Base-by-base conservation (phyloP, 1,140 invertebrate genomes). In the Aphis gossypii region DNA sequence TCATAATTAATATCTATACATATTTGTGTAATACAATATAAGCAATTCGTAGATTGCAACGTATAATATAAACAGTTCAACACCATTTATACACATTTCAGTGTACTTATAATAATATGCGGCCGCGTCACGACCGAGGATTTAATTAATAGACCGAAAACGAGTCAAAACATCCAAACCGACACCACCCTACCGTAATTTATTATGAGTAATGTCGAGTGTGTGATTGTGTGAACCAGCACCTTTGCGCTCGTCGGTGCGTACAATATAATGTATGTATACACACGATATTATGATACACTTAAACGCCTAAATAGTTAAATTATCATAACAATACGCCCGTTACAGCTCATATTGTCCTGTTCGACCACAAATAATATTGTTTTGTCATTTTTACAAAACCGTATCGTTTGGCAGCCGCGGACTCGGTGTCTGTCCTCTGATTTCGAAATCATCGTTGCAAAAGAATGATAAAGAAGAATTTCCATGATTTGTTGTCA, bases 91-190 rank as follows among this genome's bases (percentile, higher is more conserved):
- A 76, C 60, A 76, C 30, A 20, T 68, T 68, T 30, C 30, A 68
- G 30, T 68, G 60, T n/a, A 68, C 14, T 4, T n/a, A 4, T n/a
- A 76, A 76, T 76, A n/a, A 76, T n/a, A 76, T 76, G 60, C 14
- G 60, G n/a, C 60, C 60, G 30, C 60, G n/a, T n/a, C 60, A 76
- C 60, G 60, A 83, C 35, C 76, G 9, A 41, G 0, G 38, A 41
- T 84, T 84, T 88, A n/a, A 48, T 88, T 35, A 88, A 48, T 88
- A 88, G 86, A 88, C 86, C 86, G 86, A 88, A 88, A 88, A 88
- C 84, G 44, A 11, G 41, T 46, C 25, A 8, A 20, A 46, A 25
- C 84, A 46, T 44, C 41, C 86, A 44, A 87, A 76, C 60, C 60
- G 14, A 76, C 60, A n/a, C 30, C 60, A n/a, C 30, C 30, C 60